Evolutionary conservation across 2,888 invertebrate genomes (phyloP).

Genomic region (Merodon equestris): DNA sequence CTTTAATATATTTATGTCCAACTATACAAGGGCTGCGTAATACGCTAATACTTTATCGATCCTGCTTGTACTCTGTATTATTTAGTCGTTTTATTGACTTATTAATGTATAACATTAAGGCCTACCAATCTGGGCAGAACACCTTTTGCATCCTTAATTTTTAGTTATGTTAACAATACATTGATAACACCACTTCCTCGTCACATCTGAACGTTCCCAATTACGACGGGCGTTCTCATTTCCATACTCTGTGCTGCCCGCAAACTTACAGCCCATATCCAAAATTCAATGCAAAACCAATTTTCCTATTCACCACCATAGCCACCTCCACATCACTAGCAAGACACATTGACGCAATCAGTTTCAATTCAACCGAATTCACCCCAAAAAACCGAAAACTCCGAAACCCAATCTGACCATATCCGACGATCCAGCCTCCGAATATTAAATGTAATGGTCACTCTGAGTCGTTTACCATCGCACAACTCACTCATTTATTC

Average conservation of each 20-base stretch:
- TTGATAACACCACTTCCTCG: background rate
- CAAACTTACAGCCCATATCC: constrained; percentile 18
- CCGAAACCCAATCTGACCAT: constrained; percentile 58
- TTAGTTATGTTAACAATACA: background rate
- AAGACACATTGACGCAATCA: constrained; percentile 36
- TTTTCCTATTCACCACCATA: constrained; percentile 21
- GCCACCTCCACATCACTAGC: constrained; percentile 20
- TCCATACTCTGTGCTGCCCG: constrained; percentile 35
- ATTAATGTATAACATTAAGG: too few relatives aligned
- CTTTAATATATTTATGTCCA: too few relatives aligned
- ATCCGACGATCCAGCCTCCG: constrained; percentile 45
- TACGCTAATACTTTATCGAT: too few relatives aligned
- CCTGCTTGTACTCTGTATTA: too few relatives aligned
- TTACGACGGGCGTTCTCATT: constrained; percentile 22
- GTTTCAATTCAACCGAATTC: constrained; percentile 41
- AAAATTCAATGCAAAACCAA: constrained; percentile 58
- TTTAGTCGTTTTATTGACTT: too few relatives aligned
- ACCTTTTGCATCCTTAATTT: too few relatives aligned
- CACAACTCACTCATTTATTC: constrained; percentile 68
- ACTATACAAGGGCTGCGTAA: too few relatives aligned
- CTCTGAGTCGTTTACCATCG: constrained; percentile 54
- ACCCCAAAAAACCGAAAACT: constrained; percentile 9
- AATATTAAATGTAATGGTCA: constrained; percentile 65
- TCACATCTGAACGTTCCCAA: constrained; percentile 8
- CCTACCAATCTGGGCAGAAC: too few relatives aligned